Conservation (phyloP, 1,140 invertebrate genomes). For the Formica selysi region DNA sequence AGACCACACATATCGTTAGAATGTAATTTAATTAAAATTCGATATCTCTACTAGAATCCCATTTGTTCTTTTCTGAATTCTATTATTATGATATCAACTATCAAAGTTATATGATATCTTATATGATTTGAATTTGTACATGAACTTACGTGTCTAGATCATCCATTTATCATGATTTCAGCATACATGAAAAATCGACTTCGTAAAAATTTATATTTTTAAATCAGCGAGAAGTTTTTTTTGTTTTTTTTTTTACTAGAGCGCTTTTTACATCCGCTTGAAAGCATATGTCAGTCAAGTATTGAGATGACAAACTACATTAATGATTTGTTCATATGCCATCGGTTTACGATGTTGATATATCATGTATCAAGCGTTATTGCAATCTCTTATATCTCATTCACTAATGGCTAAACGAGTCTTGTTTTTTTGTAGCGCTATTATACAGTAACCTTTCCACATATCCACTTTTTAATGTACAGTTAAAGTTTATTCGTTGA, state of each 20-base stretch:
- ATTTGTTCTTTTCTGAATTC: conserved; percentile 9
- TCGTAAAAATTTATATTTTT: conserved; percentile 57
- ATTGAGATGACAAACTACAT: not conserved
- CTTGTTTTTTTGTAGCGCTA: not conserved
- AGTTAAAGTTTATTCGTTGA: not conserved
- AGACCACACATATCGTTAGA: not conserved
- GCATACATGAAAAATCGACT: conserved; percentile 26
- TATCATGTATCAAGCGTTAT: not conserved
- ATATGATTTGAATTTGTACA: conserved; percentile 1
- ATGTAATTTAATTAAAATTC: conserved; percentile 45
- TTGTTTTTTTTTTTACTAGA: conserved; percentile 16
- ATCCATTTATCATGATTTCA: conserved; percentile 16
- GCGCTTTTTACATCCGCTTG: conserved; percentile 10
- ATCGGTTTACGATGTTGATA: conserved; percentile 15
- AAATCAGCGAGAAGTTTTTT: conserved; percentile 24
- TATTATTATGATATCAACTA: conserved; percentile 28
- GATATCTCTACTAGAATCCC: conserved; percentile 7
- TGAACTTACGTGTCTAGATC: not conserved
- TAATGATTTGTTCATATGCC: conserved; percentile 28
- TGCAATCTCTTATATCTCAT: conserved; percentile 24
- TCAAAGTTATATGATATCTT: conserved; percentile 21
- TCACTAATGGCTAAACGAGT: conserved; percentile 7
- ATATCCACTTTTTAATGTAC: conserved; percentile 31
- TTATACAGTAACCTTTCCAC: conserved; percentile 9
- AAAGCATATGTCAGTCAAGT: not conserved